Percentiles rank a stretch among this genome's conserved stretches.
phyloP scores from a whole-genome alignment of 37 sponge, comb jelly and placozoan species.

The Bolinopsis microptera region DNA sequence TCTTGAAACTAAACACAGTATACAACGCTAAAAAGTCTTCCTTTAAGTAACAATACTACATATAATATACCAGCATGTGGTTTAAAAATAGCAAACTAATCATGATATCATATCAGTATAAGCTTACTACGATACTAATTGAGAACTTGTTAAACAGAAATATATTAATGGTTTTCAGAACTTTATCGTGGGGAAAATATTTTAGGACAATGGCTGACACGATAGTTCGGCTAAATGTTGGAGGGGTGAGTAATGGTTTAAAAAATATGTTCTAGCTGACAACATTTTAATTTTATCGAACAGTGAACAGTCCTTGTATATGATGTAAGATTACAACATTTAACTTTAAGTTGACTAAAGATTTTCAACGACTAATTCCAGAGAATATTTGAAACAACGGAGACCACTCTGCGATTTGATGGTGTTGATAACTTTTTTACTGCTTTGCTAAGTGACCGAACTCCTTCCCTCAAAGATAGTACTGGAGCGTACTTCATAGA shows the following conservation, averaged over 20 bases:
- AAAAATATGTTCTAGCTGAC: not conserved
- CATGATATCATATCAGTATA: not conserved
- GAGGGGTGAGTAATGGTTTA: constrained; percentile 17
- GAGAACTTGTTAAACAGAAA: not conserved
- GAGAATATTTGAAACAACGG: constrained; percentile 50
- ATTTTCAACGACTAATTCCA: too few species aligned
- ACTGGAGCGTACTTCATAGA: constrained; percentile 57
- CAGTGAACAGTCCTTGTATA: not conserved
- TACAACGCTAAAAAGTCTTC: not conserved
- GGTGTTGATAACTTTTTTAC: constrained; percentile 49
- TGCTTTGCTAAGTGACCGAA: constrained; percentile 9
- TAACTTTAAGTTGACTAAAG: too few species aligned
- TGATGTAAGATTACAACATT: too few species aligned
- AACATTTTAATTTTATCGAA: not conserved
- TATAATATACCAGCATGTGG: not conserved
- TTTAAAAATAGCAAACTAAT: not conserved
- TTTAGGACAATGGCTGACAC: constrained; percentile 24
- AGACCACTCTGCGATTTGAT: not conserved
- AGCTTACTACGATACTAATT: not conserved
- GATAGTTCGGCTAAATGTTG: constrained; percentile 35
- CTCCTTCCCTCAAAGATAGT: not conserved
- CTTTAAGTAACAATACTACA: not conserved
- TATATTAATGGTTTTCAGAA: too few species aligned
- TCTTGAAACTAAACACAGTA: not conserved
- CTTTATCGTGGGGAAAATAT: too few species aligned